Evolutionary conservation across 1,140 invertebrate species (phyloP), one percentile per base, ranked within the genome.

Genomic region (Pseudoatta argentina): DNA sequence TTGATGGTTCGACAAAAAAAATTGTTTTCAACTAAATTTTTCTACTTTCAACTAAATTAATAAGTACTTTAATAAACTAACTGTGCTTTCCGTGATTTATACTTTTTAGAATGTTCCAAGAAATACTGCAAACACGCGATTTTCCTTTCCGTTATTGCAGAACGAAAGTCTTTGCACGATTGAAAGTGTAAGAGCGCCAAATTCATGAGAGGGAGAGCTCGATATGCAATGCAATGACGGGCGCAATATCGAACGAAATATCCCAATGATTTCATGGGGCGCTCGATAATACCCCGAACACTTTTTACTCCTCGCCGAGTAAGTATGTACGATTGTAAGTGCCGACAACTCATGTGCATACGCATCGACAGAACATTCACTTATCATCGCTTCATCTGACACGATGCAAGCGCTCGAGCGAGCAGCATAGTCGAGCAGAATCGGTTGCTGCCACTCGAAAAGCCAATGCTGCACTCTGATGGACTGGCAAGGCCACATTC

Each of bases 311-410:
- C n/a, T 61, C 79, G 67, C 44, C 67, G 69, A 73, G 57, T 83
- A 75, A 83, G 79, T 75, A 51, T 34, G 79, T 34, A 75, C 34
- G 55, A 61, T 83, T 73, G 79, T 83, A 83, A 83, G 79, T 83
- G 79, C 79, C 69, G 79, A 83, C 79, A 83, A 83, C 55, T 83
- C 79, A 61, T 83, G 55, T 73, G 79, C 79, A 83, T 73, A 83
- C 69, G 69, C 79, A 83, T 83, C 79, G 69, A 83, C 79, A 83
- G 79, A 83, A 83, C 79, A 73, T 83, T 83, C 79, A 83, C 79
- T 83, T 83, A 83, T 83, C 79, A 73, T 83, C 79, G 69, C 57
- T 83, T 83, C 79, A 83, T 83, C 79, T 83, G 79, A 83, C 79
- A 83, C 79, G 79, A 83, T 61, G 79, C 57, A 83, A 73, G 69